These are phyloP conservation scores for Crepidodera aurea DNA, from an alignment of 2,888 invertebrate species.

Conservation along the genomic window DNA sequence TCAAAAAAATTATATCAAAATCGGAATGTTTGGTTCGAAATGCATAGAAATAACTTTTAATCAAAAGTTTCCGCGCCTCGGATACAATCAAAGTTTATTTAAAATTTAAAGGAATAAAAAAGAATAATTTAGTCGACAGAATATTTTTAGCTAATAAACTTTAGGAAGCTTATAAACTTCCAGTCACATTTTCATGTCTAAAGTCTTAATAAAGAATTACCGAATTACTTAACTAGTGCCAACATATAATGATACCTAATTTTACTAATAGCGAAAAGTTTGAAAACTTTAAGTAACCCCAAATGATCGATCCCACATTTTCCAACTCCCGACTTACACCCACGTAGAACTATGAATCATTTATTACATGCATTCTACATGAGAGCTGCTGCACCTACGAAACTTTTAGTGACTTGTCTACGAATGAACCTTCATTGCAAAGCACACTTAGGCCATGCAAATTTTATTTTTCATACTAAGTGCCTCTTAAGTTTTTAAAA, in stretches of 20 bases:
- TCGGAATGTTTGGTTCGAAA: no score
- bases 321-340: background rate
- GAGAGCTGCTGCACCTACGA: slow-evolving; percentile 5
- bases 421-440: slow-evolving; percentile 5
- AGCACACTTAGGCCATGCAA: background rate
- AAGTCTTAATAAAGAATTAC: no score
- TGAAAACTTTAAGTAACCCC: background rate
- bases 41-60: no score
- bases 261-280: background rate
- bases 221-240: no score
- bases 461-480: background rate
- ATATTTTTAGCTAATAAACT: no score
- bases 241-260: background rate
- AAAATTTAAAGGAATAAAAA: no score
- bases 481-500: background rate
- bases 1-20: no score
- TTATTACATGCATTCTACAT: slow-evolving; percentile 3
- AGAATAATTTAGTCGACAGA: no score
- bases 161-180: no score
- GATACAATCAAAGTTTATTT: no score
- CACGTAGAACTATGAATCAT: slow-evolving; percentile 7
- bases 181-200: no score
- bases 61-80: no score
- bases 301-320: background rate
- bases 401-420: slow-evolving; percentile 12